Evolutionary conservation across 1,140 invertebrate genomes (phyloP).

Genomic region (Panagrolaimus sp.): DNA sequence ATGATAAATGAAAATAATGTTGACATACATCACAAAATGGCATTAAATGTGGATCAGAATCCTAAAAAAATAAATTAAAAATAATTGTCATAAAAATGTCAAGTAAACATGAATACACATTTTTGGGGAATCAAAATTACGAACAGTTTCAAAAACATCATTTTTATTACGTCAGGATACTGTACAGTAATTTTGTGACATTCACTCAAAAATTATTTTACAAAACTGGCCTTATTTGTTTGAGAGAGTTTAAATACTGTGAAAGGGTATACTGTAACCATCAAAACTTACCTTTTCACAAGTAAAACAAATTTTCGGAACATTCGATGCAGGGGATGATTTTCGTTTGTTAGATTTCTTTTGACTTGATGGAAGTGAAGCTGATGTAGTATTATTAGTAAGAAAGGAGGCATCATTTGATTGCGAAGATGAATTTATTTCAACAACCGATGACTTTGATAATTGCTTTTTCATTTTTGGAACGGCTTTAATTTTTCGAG

Average conservation of each 20-base stretch:
- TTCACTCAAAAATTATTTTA: no score
- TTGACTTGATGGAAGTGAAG: background rate
- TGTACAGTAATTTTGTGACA: no score
- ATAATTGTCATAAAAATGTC: background rate
- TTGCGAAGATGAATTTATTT: background rate
- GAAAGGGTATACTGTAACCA: no score
- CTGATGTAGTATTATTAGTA: background rate
- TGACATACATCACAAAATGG: slow-evolving; percentile 89
- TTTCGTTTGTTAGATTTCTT: background rate
- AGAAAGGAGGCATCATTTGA: background rate
- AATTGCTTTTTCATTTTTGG: background rate
- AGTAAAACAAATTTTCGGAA: background rate
- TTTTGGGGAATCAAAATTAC: no score
- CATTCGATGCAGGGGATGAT: background rate
- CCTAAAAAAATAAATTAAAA: slow-evolving; percentile 16
- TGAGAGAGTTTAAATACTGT: no score
- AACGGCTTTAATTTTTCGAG: background rate
- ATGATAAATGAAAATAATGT: slow-evolving; percentile 83
- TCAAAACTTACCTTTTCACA: slow-evolving; percentile 1
- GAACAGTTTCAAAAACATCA: no score
- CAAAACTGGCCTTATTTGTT: no score
- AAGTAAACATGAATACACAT: no score
- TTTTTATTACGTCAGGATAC: no score
- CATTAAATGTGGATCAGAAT: slow-evolving; percentile 74
- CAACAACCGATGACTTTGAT: background rate